phyloP scores from a whole-genome alignment of 2,113 vertebrate genomes.

The Ptilonorhynchus violaceus region DNA sequence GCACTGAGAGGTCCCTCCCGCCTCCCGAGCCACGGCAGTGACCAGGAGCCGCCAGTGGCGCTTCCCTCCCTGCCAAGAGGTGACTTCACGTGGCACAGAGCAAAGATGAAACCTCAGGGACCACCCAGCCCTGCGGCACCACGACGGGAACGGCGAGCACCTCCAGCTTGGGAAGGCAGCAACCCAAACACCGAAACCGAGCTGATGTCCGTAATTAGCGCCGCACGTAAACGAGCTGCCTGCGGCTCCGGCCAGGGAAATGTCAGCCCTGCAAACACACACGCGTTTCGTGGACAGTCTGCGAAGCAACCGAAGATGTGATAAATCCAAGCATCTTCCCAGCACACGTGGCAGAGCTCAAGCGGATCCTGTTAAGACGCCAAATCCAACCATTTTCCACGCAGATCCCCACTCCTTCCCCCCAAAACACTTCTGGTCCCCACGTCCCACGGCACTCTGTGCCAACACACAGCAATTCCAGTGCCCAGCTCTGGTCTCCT shows the following conservation, averaged over 20 bases:
- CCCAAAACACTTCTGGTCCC: not conserved
- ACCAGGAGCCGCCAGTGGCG: not conserved
- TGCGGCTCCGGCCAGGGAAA: conserved; percentile 11
- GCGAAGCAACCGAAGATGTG: not conserved
- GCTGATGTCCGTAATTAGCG: not conserved
- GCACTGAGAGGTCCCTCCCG: not conserved
- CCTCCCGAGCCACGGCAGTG: rapidly evolving
- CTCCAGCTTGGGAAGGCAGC: not conserved
- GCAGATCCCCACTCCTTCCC: not conserved
- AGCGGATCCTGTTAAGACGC: not conserved
- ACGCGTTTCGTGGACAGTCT: not conserved
- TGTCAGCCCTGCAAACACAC: not conserved
- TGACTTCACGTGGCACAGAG: not conserved
- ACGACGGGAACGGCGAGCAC: not conserved
- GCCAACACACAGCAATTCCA: not conserved
- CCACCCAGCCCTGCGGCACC: not conserved
- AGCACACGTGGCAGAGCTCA: not conserved
- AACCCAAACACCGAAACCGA: not conserved
- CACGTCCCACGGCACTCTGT: not conserved
- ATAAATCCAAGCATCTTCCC: not conserved
- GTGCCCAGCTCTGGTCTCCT: not conserved
- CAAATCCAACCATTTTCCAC: not conserved
- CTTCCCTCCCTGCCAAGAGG: not conserved
- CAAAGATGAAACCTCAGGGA: not conserved
- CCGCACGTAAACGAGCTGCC: not conserved